Base-by-base conservation (phyloP, 2,113 vertebrate genomes). In the Anguilla japonica region DNA sequence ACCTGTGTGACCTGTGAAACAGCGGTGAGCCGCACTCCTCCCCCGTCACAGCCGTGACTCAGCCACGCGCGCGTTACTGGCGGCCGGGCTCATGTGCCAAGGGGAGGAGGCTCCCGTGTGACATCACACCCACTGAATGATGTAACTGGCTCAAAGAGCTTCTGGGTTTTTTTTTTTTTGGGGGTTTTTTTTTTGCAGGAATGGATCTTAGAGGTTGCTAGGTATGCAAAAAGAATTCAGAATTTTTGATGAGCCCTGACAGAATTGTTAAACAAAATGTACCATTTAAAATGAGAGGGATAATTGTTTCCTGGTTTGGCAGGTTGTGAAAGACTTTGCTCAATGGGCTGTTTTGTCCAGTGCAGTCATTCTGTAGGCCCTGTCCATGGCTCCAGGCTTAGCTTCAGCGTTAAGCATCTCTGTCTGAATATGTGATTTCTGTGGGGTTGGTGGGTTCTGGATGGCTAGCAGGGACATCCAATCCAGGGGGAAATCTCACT, bases 231-330 rank as follows among this genome's bases (percentile, higher is more conserved):
- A 75, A 75, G 71, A 34, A 14, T n/a, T n/a, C 26, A 34, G 26
- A 14, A 75, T 75, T 75, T 34, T 34, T 75, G 71, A 75, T 75
- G 18, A 67, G 18, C n/a, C 71, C 71, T 29, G 71, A 75, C 71
- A 75, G 26, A 11, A 34, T 29, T 34, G n/a, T 75, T n/a, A 13
- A 34, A 75, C 34, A 75, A 75, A 75, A 75, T 11, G 0, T 13
- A 8, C 5, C 26, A 3, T 34, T 75, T 34, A 34, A n/a, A 29
- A 13, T n/a, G 26, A 71, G 26, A 26, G 71, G 71, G 6, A 26
- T 34, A 75, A 75, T 75, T 75, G 71, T 75, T 75, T 75, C 8
- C 71, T 34, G 71, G 71, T 75, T 75, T 75, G 71, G 71, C 71
- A 29, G 71, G 71, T 75, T 34, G 5, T 75, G 71, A 75, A 75